Base-by-base conservation (phyloP, 2,888 invertebrate species). In the Epinotia demarniana region DNA sequence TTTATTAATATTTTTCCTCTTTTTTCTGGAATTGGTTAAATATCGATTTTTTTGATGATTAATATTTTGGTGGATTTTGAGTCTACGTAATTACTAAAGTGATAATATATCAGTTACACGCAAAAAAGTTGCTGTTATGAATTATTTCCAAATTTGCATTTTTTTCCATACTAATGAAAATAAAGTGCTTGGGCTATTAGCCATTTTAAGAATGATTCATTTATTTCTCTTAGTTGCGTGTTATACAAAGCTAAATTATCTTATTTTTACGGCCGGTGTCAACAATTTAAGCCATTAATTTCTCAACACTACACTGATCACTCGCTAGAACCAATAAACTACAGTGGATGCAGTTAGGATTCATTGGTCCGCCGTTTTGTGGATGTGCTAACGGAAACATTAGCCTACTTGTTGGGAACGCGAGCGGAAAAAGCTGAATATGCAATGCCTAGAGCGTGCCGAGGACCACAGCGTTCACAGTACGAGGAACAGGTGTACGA, bases 301-400 rank as follows among this genome's bases (percentile, higher is more conserved):
- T 66, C 71, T 70, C 79, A 80, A 77, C 64, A 72, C 55, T 77
- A 80, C 80, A 81, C 83, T 82, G 80, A 83, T 84, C 84, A 83
- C 80, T 85, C 80, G 19, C 16, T 64, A 72, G 78, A 71, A 75
- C 78, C 78, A 79, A 78, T 81, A 79, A 79, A 81, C 75, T 82
- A 77, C 82, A 83, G 80, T 78, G 82, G 82, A 84, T 78, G 89
- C 91, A 90, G 90, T 91, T 89, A 90, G 84, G 84, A 88, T 87
- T 88, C 89, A 87, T 87, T 92, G 84, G 88, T 83, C 86, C 83
- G 83, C 82, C 90, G 91, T 92, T 92, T 91, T 89, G 90, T 92
- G 89, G 89, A 91, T 90, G 89, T 86, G 89, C 88, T 92, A 93
- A 92, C 93, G 93, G 92, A 89, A 90, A 92, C 92, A 91, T 90